Evolutionary conservation across 1,140 invertebrate species (phyloP), one percentile per base, ranked within the genome.

Genomic region (Popillia japonica): DNA sequence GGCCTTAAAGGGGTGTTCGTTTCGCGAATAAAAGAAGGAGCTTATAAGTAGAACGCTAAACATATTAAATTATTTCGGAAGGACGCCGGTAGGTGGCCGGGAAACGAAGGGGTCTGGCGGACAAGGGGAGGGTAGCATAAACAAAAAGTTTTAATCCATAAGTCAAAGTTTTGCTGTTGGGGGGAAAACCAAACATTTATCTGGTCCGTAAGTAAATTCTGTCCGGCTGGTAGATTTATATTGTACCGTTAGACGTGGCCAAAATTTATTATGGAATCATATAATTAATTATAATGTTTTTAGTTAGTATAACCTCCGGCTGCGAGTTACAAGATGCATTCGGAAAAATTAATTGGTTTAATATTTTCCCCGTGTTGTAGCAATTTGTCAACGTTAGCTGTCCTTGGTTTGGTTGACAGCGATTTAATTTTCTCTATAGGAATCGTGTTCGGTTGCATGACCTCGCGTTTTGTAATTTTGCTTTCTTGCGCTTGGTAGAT

Each of bases 111-210:
- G 44, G 44, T 48, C 10, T 2, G n/a, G 10, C 0, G 44, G 44
- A 7, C 8, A 48, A 48, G n/a, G n/a, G 6, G n/a, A 48, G 10
- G 44, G 11, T 22, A 17, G 14, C 59, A 17, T 64, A 64, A 68
- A 68, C 61, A 68, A 68, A 68, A 68, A 68, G 61, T 68, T 68
- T 68, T 23, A 23, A 34, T 34, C 61, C 61, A 68, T 68, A 68
- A 68, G 61, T 68, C 61, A 68, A 27, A 68, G 27, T 68, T 68
- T 68, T 27, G 27, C 22, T 22, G 27, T 34, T 2, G 61, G 3
- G 61, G 22, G 27, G 20, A 68, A 64, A 68, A 27, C 61, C 61
- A 68, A 34, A 68, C 22, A 14, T 68, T 68, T 68, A 27, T 68
- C 61, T 34, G 61, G 27, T 68, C 27, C 22, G 61, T 68, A 68